Base-by-base conservation (phyloP, 1,140 invertebrate species). In the Uloborus diversus region DNA sequence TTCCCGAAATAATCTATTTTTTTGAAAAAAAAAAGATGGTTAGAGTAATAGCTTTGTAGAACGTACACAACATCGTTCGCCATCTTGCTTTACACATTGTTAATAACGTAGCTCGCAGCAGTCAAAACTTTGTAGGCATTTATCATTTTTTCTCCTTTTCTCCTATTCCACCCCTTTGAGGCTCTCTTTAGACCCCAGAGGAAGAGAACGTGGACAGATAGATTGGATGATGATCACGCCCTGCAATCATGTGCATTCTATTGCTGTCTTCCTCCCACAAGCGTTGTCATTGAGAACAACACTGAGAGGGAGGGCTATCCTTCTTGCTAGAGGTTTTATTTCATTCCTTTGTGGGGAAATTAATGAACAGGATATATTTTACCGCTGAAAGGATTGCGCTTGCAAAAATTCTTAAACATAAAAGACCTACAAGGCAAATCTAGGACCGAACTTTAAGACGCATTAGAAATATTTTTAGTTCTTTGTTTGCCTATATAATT, bases 111-210 rank as follows among this genome's bases (percentile, higher is more conserved):
- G 56, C 59, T 32, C 33, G 27, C 11, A 75, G 71, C 71, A 51
- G 62, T 64, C 71, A 64, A 64, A 75, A 75, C 71, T 68, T 73
- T 75, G 62, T 23, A 37, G 27, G 37, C 71, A 75, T 75, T 75
- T 59, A 64, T 75, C 71, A 75, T 64, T 30, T 75, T 75, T 75
- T 75, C 35, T 64, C 57, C 37, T 32, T 51, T 75, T 64, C 62
- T 64, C 30, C 56, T 32, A 57, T 30, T 37, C 69, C 56, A 59
- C 25, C 33, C n/a, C 25, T 4, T 59, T n/a, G n/a, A n/a, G n/a
- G n/a, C n/a, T n/a, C n/a, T n/a, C n/a, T n/a, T n/a, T 13, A 2
- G 35, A n/a, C 25, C 68, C 49, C 28, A 33, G 35, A 27, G 66
- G 47, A 32, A 42, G 9, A 13, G 9, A 9, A 13, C 37, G 53